Evolutionary conservation across 2,888 invertebrate genomes (phyloP).

Genomic region (Synergus gifuensis): DNA sequence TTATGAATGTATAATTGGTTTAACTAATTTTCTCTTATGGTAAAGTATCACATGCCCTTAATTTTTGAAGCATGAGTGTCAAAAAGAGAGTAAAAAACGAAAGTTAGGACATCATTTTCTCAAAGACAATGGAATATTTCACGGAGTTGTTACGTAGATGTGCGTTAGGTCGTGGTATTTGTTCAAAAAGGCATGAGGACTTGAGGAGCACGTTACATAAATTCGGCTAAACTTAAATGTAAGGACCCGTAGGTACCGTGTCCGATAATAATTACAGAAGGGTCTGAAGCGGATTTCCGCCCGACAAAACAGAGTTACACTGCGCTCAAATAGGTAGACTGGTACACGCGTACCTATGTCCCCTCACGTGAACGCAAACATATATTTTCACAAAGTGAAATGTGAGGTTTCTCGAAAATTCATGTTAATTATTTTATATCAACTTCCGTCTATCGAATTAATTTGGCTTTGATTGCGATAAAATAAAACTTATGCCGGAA

Average conservation of each 20-base stretch:
- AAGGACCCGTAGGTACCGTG: conserved; percentile 38
- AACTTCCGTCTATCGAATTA: neutral
- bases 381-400: conserved; percentile 32
- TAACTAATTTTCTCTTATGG: too few relatives aligned
- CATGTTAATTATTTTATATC: neutral
- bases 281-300: conserved; percentile 70
- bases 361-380: conserved; percentile 10
- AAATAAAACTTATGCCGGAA: neutral
- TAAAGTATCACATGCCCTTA: too few relatives aligned
- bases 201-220: neutral
- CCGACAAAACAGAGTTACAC: conserved; percentile 51
- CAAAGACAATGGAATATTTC: conserved; percentile 30
- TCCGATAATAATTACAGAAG: conserved; percentile 66
- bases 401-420: conserved; percentile 5
- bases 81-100: neutral
- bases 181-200: neutral
- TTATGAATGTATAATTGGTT: too few relatives aligned
- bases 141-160: neutral
- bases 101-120: neutral
- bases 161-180: neutral
- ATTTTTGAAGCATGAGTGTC: too few relatives aligned
- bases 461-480: neutral
- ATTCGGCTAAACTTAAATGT: conserved; percentile 6
- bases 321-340: conserved; percentile 8
- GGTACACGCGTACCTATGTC: neutral